Evolutionary conservation across 1,140 invertebrate species (phyloP).

Genomic region (Formica exsecta): DNA sequence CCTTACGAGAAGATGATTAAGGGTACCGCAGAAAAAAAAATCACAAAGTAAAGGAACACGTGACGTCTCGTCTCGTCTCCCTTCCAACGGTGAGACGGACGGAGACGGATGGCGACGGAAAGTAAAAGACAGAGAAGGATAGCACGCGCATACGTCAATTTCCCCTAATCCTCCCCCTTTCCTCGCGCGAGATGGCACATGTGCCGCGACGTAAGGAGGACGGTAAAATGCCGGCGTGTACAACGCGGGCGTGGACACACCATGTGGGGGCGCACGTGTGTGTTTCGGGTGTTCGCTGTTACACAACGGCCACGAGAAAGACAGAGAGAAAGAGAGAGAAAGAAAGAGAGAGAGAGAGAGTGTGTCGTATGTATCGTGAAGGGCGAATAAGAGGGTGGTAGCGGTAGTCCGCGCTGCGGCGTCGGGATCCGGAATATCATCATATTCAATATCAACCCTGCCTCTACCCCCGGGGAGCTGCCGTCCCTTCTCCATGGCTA

Average conservation of each 20-base stretch:
- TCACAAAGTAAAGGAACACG: slow-evolving; percentile 73
- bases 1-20: slow-evolving; percentile 74
- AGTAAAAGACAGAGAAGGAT: not conserved
- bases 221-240: slow-evolving; percentile 19
- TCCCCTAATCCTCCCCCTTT: not conserved
- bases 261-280: slow-evolving; percentile 40
- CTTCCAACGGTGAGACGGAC: slow-evolving; percentile 44
- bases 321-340: slow-evolving; percentile 34
- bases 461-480: slow-evolving; percentile 54
- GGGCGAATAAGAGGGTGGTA: slow-evolving; percentile 79
- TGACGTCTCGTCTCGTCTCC: slow-evolving; percentile 61
- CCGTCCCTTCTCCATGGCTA: not conserved
- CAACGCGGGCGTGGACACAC: slow-evolving; percentile 50
- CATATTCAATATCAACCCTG: slow-evolving; percentile 82
- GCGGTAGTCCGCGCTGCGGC: slow-evolving; percentile 76
- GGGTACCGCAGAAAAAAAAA: slow-evolving; percentile 70
- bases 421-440: slow-evolving; percentile 81
- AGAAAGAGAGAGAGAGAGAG: slow-evolving; percentile 56
- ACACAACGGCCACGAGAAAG: not conserved
- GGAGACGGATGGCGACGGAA: not conserved
- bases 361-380: slow-evolving; percentile 63
- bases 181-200: slow-evolving; percentile 64
- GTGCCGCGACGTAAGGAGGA: slow-evolving; percentile 73
- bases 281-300: not conserved
- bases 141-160: slow-evolving; percentile 16